These are phyloP conservation scores for Thecocarcelia acutangulata DNA, from an alignment of 2,888 invertebrate species.

Conservation along the genomic window DNA sequence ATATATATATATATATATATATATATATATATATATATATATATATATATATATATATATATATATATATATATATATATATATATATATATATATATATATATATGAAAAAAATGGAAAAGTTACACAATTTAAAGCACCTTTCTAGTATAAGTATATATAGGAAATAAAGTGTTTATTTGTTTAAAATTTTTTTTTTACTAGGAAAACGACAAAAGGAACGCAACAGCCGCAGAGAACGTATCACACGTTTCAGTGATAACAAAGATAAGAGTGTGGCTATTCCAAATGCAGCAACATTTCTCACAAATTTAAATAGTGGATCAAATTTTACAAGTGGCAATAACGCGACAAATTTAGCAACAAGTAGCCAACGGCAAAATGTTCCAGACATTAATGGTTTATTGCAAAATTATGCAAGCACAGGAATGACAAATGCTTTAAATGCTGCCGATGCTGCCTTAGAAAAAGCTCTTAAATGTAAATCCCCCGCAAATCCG, in stretches of 20 bases:
- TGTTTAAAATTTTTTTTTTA: conserved; percentile 54
- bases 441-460: conserved; percentile 76
- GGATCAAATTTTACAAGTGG: conserved; percentile 13
- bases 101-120: too few species aligned
- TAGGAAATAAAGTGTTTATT: neutral
- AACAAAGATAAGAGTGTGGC: conserved; percentile 76
- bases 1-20: too few species aligned
- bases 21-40: too few species aligned
- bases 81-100: too few species aligned
- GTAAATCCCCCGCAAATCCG: conserved; percentile 41
- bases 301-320: conserved; percentile 71
- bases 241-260: conserved; percentile 81
- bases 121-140: too few species aligned
- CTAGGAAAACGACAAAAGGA: conserved; percentile 78
- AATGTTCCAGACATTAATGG: conserved; percentile 57
- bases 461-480: conserved; percentile 73
- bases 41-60: too few species aligned
- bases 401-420: conserved; percentile 42
- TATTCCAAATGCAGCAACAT: conserved; percentile 67
- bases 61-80: too few species aligned
- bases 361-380: conserved; percentile 25
- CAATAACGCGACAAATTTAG: conserved; percentile 24
- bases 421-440: conserved; percentile 65
- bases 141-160: too few species aligned
- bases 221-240: conserved; percentile 75